phyloP scores from a whole-genome alignment of 2,888 invertebrate species.

The Nowickia ferox region DNA sequence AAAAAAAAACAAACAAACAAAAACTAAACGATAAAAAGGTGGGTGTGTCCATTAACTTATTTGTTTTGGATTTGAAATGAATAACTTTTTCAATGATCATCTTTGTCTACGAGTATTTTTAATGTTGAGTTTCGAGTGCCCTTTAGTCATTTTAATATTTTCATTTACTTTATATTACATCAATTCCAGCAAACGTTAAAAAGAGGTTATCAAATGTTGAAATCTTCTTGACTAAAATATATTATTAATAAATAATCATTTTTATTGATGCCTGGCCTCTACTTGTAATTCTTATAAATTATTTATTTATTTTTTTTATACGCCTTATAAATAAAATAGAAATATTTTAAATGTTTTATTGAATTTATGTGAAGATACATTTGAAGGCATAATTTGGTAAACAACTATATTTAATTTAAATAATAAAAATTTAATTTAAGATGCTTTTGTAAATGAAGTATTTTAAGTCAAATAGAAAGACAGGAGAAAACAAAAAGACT shows the following conservation, averaged over 20 bases:
- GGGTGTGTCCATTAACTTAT: conserved; percentile 59
- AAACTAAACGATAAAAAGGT: conserved; percentile 16
- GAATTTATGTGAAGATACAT: conserved; percentile 8
- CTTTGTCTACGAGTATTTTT: conserved; percentile 24
- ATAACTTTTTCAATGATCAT: conserved; percentile 15
- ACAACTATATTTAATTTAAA: conserved; percentile 31
- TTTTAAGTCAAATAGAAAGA: neutral
- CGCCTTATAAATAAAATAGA: conserved; percentile 15
- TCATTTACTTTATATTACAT: conserved; percentile 15
- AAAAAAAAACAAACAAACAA: neutral
- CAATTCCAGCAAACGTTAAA: conserved; percentile 39
- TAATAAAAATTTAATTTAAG: neutral
- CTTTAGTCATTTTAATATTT: conserved; percentile 34
- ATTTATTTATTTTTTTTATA: conserved; percentile 7
- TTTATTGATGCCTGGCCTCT: conserved; percentile 29
- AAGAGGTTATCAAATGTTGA: conserved; percentile 60
- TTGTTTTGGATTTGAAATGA: conserved; percentile 21
- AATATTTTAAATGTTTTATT: conserved; percentile 35
- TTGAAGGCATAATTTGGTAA: neutral
- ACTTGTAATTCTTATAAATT: conserved; percentile 29
- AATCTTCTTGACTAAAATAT: conserved; percentile 48
- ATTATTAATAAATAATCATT: conserved; percentile 43
- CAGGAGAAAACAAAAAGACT: too few species aligned
- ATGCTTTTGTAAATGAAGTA: neutral
- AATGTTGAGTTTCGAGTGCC: conserved; percentile 32